phyloP scores from a whole-genome alignment of 2,113 vertebrate species.

The Nettapus auritus region DNA sequence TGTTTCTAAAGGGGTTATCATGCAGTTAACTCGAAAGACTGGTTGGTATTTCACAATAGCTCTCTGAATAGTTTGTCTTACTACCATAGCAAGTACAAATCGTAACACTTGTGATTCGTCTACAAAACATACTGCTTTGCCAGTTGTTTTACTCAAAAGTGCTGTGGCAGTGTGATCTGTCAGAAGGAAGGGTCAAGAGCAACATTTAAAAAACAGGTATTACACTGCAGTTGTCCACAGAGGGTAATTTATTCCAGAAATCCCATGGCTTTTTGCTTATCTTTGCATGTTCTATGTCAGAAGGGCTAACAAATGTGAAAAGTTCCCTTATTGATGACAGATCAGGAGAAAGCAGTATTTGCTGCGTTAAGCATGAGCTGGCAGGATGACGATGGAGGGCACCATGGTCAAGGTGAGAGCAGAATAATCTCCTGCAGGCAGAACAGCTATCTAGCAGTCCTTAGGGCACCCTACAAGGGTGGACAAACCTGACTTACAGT shows the following conservation, averaged over 20 bases:
- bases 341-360: not conserved
- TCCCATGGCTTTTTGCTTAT: not conserved
- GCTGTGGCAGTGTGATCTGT: slow-evolving; percentile 4
- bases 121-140: not conserved
- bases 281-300: not conserved
- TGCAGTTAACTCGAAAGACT: slow-evolving; percentile 42
- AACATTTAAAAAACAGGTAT: slow-evolving; percentile 14
- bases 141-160: slow-evolving; percentile 51
- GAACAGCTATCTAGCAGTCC: not conserved
- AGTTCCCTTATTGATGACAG: not conserved
- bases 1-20: slow-evolving; percentile 29
- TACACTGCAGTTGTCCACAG: slow-evolving; percentile 14
- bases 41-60: slow-evolving; percentile 42
- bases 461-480: not conserved
- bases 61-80: slow-evolving; percentile 43
- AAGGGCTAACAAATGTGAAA: not conserved
- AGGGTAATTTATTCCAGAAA: not conserved
- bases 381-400: not conserved
- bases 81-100: slow-evolving; percentile 7
- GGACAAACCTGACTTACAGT: not conserved
- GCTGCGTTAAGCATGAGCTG: not conserved
- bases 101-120: slow-evolving; percentile 44
- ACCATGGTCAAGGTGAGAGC: not conserved
- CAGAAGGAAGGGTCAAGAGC: slow-evolving; percentile 49
- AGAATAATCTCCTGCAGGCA: not conserved